These are phyloP conservation scores for Laothoe populi DNA, from an alignment of 2,888 invertebrate genomes.

Conservation along the genomic window DNA sequence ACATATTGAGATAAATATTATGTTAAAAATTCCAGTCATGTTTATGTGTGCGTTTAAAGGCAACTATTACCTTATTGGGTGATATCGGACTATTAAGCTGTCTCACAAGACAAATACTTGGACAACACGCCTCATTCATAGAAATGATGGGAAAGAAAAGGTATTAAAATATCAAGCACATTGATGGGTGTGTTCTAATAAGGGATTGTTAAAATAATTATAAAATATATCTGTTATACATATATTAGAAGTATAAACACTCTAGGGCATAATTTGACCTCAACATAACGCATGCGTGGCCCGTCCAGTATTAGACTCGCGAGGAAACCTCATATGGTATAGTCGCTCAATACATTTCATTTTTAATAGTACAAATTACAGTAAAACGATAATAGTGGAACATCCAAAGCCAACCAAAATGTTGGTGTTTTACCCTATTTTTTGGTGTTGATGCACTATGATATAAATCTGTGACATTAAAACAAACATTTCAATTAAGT, in stretches of 20 bases:
- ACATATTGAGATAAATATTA: not conserved
- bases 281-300: not conserved
- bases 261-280: no score
- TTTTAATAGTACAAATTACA: not conserved
- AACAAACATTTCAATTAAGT: not conserved
- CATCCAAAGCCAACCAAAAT: not conserved
- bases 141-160: not conserved
- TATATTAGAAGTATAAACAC: no score
- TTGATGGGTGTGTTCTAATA: no score
- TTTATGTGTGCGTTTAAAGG: not conserved
- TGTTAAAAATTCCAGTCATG: not conserved
- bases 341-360: not conserved
- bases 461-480: conserved; percentile 5
- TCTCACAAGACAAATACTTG: not conserved
- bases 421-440: not conserved
- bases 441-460: not conserved
- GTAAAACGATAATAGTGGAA: conserved; percentile 17
- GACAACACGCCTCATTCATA: not conserved
- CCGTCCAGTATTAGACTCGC: not conserved
- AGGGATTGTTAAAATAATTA: no score
- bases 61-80: not conserved
- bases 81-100: not conserved
- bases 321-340: not conserved
- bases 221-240: no score
- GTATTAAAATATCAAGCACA: no score